Evolutionary conservation across 2,888 invertebrate genomes (phyloP), one percentile per base, ranked within the genome.

Genomic region (Himalopsyche tibetana): DNA sequence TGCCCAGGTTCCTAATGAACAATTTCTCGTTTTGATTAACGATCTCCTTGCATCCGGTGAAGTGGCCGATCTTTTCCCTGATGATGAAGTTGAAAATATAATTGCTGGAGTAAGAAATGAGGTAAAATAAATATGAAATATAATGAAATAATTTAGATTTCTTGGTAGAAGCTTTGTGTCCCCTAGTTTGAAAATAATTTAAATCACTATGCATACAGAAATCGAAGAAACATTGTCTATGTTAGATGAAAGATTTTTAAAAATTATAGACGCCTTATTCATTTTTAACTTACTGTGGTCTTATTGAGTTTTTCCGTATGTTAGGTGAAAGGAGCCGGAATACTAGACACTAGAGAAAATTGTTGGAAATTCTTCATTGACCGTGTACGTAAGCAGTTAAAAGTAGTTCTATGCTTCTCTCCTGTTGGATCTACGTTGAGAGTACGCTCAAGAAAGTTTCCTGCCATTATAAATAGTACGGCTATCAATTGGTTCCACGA

Each of bases 351-450:
- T 0, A 94, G 98, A 89, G 99, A 99, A 93, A 98, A 97, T 90
- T 99, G 99, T 91, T 99, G 99, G 99, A 98, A 97, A 92, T 99
- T 98, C 92, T 99, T 99, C 92, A 98, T 99, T 90, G 98, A 99
- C 91, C 95, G 98, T 90, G 99, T 99, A 38, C 95, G 98, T 84
- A 95, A 96, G 89, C 98, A 97, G 91, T 91, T 97, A 51, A 96
- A 98, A 94, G 96, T 99, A 63, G 98, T 99, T n/a, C 93, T 99
- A 28, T 99, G 99, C 91, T 99, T 99, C 92, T 99, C 99, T 12
- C 99, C 99, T 0, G 99, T 99, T 80, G 99, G 99, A 15, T 97
- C 97, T 17, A 98, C 98, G 2, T 94, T 99, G 85, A 94, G 99
- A 90, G 96, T 99, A 51, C 94, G 99, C 89, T 97, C 98, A 40